Percentiles rank a stretch among this genome's conserved stretches.
These are phyloP conservation scores for Megathymus violae DNA, from an alignment of 1,140 invertebrate genomes.

Conservation along the genomic window DNA sequence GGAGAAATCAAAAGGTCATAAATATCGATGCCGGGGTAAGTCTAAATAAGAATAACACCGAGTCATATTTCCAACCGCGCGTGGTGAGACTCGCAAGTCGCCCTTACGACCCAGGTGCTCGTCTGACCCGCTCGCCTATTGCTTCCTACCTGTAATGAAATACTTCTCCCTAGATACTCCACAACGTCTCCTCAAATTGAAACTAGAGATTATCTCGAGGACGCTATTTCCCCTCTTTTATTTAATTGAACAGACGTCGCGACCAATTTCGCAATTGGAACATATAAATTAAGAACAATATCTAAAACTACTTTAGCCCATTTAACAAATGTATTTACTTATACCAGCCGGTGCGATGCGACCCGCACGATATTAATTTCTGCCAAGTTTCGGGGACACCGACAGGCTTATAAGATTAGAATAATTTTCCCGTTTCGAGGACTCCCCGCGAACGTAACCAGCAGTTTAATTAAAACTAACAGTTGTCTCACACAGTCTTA, in stretches of 20 bases:
- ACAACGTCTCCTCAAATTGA: slow-evolving; percentile 67
- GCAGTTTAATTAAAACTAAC: slow-evolving; percentile 83
- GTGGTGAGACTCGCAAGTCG: slow-evolving; percentile 25
- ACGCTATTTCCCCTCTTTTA: slow-evolving; percentile 60
- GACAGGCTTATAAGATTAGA: slow-evolving; percentile 81
- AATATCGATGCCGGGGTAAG: too few species aligned
- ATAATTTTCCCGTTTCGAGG: slow-evolving; percentile 79
- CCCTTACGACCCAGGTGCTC: slow-evolving; percentile 57
- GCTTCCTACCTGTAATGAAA: slow-evolving; percentile 68
- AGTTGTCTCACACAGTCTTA: slow-evolving; percentile 83
- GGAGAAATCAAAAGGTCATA: too few species aligned
- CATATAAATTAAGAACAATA: slow-evolving; percentile 14
- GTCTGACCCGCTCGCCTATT: slow-evolving; percentile 50
- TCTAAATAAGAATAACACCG: slow-evolving; percentile 2
- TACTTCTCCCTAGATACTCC: slow-evolving; percentile 68
- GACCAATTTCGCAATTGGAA: slow-evolving; percentile 42
- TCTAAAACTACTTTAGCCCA: slow-evolving; percentile 19
- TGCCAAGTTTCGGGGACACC: slow-evolving; percentile 62
- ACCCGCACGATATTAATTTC: slow-evolving; percentile 72
- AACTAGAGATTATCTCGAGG: slow-evolving; percentile 70
- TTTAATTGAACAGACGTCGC: slow-evolving; percentile 59
- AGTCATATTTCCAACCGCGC: neutral
- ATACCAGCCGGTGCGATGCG: slow-evolving; percentile 35
- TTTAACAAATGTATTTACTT: slow-evolving; percentile 44
- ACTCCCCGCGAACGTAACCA: slow-evolving; percentile 74